phyloP scores from a whole-genome alignment of 2,888 invertebrate species.

The Azorinus chamasolen region DNA sequence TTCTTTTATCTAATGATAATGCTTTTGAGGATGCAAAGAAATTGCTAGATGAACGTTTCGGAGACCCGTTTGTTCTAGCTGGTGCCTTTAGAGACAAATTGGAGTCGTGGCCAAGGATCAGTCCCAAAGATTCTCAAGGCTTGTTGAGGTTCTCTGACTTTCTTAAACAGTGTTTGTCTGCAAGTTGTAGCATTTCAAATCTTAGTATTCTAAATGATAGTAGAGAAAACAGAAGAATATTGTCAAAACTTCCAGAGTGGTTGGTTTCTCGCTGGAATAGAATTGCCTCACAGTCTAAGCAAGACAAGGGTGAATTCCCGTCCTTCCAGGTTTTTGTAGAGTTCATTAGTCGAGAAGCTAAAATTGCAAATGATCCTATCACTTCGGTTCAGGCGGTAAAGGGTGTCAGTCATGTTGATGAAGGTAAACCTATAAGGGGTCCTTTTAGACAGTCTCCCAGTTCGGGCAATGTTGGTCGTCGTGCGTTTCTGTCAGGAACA shows the following conservation, averaged over 20 bases:
- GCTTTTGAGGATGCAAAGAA: slow-evolving; percentile 53
- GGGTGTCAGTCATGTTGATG: not conserved
- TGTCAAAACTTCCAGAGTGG: slow-evolving; percentile 12
- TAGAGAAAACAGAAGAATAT: slow-evolving; percentile 49
- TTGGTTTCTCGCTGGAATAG: slow-evolving; percentile 1
- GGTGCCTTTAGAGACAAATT: slow-evolving; percentile 52
- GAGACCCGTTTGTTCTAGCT: slow-evolving; percentile 51
- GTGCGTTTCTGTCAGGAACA: slow-evolving; percentile 12
- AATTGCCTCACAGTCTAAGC: not conserved
- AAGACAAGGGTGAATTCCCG: not conserved
- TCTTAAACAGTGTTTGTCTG: slow-evolving; percentile 44
- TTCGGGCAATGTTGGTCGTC: not conserved
- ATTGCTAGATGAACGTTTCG: slow-evolving; percentile 53
- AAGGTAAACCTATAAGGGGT: not conserved
- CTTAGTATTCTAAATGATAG: slow-evolving; percentile 41
- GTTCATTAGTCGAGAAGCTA: slow-evolving; percentile 47
- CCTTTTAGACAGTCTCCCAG: too few relatives aligned
- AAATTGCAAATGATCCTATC: slow-evolving; percentile 51
- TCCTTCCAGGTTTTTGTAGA: slow-evolving; percentile 16
- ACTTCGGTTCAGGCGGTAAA: slow-evolving; percentile 34
- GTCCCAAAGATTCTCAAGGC: slow-evolving; percentile 27
- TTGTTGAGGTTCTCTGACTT: slow-evolving; percentile 51
- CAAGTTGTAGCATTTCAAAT: slow-evolving; percentile 28
- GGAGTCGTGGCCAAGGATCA: slow-evolving; percentile 48
- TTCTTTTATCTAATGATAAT: slow-evolving; percentile 43